Percentiles rank a stretch among this genome's conserved stretches.
Evolutionary conservation across 1,140 invertebrate genomes (phyloP).

Genomic region (Tyrophagus putrescentiae): DNA sequence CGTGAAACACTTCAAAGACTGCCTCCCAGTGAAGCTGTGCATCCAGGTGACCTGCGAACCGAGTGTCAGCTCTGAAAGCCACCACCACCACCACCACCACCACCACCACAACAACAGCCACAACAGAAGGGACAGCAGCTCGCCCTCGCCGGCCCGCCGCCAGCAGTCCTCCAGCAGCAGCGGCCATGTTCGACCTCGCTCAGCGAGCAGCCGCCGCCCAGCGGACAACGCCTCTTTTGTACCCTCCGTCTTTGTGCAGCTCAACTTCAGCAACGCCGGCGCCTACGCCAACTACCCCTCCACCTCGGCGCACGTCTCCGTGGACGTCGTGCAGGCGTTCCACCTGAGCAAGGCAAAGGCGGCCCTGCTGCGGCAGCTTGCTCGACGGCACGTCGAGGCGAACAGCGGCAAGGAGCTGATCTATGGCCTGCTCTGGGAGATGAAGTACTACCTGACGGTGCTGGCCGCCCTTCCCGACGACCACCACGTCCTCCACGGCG

Average conservation of each 20-base stretch:
- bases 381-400: not conserved
- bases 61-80: too few relatives aligned
- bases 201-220: too few relatives aligned
- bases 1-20: not conserved
- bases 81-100: not conserved
- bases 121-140: too few relatives aligned
- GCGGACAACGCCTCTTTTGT: too few relatives aligned
- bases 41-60: not conserved
- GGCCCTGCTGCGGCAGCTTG: not conserved
- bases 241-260: not conserved
- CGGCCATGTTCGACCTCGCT: too few relatives aligned
- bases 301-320: not conserved
- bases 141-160: too few relatives aligned
- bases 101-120: not conserved
- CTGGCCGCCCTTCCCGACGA: not conserved
- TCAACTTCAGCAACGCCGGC: not conserved
- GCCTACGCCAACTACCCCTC: not conserved
- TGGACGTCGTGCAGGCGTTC: not conserved
- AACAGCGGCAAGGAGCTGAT: not conserved
- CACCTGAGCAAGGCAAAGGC: not conserved
- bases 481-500: not conserved
- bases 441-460: not conserved
- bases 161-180: too few relatives aligned
- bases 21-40: not conserved
- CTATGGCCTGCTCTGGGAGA: not conserved